Percentiles rank a stretch among this genome's conserved stretches.
These are phyloP conservation scores for Lethrus apterus DNA, from an alignment of 1,140 invertebrate genomes.

Conservation along the genomic window DNA sequence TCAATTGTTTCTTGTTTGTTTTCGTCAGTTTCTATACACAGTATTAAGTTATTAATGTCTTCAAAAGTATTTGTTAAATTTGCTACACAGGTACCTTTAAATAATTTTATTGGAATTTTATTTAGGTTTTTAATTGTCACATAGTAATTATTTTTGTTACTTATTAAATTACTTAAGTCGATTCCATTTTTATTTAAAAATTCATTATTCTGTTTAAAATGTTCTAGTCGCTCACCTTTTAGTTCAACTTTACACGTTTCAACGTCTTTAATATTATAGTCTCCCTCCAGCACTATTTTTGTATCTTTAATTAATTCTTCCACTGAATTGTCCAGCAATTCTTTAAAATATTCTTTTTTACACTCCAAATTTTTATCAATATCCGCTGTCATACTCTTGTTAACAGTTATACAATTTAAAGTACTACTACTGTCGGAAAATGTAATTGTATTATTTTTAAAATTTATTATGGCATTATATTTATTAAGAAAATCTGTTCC, in stretches of 20 bases:
- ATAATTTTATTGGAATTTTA: no score
- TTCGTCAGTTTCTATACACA: neutral
- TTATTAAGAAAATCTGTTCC: neutral
- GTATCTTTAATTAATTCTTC: neutral
- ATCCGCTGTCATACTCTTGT: no score
- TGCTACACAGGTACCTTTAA: neutral
- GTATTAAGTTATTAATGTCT: neutral
- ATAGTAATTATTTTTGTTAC: no score
- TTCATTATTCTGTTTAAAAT: no score
- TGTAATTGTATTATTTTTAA: neutral
- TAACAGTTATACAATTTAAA: no score
- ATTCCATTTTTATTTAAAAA: no score
- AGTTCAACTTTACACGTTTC: no score
- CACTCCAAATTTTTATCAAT: neutral
- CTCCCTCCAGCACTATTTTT: neutral
- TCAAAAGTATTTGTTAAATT: neutral
- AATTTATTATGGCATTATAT: conserved; percentile 2
- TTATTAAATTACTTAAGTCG: no score
- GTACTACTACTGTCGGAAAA: no score
- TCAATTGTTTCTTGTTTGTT: neutral
- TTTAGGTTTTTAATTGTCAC: no score
- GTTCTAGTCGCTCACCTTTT: no score
- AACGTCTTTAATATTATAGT: no score
- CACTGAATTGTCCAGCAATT: neutral
- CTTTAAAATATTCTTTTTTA: neutral